Conservation (phyloP, 1,140 invertebrate species). For the Calephelis virginiensis region DNA sequence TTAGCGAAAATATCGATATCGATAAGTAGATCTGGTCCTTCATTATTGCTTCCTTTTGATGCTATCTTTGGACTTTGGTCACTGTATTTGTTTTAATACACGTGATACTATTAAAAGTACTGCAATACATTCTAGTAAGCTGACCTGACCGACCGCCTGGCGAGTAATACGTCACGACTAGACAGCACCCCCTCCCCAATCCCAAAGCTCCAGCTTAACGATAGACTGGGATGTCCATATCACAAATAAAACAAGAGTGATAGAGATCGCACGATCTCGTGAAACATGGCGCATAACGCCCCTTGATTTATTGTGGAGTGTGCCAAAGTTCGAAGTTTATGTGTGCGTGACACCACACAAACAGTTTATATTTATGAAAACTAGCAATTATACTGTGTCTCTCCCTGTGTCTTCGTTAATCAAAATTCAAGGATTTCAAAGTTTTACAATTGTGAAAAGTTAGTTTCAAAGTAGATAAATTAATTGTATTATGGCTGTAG, state of each 20-base stretch:
- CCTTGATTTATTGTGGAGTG: conserved; percentile 77
- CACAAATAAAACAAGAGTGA: conserved; percentile 54
- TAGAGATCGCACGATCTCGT: conserved; percentile 61
- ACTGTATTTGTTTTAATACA: conserved; percentile 24
- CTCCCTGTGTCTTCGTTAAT: background rate
- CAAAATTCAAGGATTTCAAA: too few relatives aligned
- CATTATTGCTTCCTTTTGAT: conserved; percentile 49
- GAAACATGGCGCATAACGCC: conserved; percentile 80
- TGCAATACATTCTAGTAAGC: conserved; percentile 44
- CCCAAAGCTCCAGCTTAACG: conserved; percentile 49
- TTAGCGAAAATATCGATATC: conserved; percentile 66
- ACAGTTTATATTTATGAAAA: conserved; percentile 36
- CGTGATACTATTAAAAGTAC: conserved; percentile 33
- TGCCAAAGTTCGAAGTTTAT: conserved; percentile 76
- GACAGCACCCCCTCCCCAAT: conserved; percentile 64
- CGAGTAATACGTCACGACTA: conserved; percentile 76
- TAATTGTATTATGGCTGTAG: too few relatives aligned
- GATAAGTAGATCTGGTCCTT: conserved; percentile 60
- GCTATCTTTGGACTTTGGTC: conserved; percentile 28
- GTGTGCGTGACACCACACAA: conserved; percentile 62
- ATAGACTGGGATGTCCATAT: conserved; percentile 57
- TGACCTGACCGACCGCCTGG: conserved; percentile 61
- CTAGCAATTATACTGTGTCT: conserved; percentile 19
- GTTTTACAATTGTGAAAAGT: too few relatives aligned
- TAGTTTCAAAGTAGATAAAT: too few relatives aligned